These are phyloP conservation scores for Neodiprion lecontei DNA, from an alignment of 1,140 invertebrate genomes.

Conservation along the genomic window DNA sequence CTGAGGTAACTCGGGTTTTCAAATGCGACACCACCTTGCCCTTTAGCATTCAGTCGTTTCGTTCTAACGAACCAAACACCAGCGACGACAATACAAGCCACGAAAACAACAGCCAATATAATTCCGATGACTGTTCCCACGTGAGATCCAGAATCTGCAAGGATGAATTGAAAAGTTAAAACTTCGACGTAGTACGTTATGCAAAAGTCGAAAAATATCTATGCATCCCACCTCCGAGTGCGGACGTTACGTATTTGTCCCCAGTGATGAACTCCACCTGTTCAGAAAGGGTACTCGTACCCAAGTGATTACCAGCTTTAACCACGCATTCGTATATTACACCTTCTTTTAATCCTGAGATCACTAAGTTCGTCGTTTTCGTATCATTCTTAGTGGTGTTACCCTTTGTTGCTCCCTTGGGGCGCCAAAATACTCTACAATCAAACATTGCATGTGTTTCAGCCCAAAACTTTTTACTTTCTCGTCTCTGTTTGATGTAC, in stretches of 20 bases:
- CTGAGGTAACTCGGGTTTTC: constrained; percentile 86
- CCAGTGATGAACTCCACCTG: constrained; percentile 76
- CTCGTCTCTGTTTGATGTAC: too few relatives aligned
- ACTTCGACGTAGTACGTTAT: neutral
- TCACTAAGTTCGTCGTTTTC: constrained; percentile 70
- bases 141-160: constrained; percentile 56
- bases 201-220: neutral
- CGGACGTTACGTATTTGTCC: constrained; percentile 71
- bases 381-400: constrained; percentile 75
- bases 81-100: constrained; percentile 67
- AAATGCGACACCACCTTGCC: constrained; percentile 77
- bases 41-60: constrained; percentile 63
- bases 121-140: constrained; percentile 71
- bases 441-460: neutral
- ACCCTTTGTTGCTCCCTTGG: constrained; percentile 41
- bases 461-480: neutral
- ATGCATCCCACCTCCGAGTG: constrained; percentile 64
- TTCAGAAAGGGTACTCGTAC: constrained; percentile 76
- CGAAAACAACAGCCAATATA: constrained; percentile 70
- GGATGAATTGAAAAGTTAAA: constrained; percentile 21
- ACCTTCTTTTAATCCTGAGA: constrained; percentile 74
- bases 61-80: constrained; percentile 72
- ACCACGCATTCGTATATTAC: constrained; percentile 79
- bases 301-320: constrained; percentile 81
- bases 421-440: constrained; percentile 63